A percentile compares a stretch with the other conserved stretches of the same genome.
Evolutionary conservation across 2,113 vertebrate genomes (phyloP).

Genomic region (Athene cunicularia): DNA sequence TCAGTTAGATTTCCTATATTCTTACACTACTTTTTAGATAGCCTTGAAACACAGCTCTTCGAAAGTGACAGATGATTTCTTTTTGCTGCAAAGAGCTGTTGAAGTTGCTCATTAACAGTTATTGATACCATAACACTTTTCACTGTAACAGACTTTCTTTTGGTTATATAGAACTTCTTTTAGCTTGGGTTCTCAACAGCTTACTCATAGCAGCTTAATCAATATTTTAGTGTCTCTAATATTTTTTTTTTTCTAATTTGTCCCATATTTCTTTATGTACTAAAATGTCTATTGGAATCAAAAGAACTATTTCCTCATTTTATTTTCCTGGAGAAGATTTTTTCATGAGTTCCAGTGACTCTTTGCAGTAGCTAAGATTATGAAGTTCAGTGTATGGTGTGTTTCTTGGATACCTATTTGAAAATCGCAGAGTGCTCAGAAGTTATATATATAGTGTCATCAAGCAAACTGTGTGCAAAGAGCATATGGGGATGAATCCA

Average conservation of each 20-base stretch:
- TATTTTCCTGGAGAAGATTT: background rate
- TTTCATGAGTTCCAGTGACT: background rate
- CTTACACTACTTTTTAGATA: background rate
- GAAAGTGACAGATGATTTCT: background rate
- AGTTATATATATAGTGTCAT: background rate
- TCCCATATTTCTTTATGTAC: slow-evolving; percentile 48
- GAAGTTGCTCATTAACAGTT: slow-evolving; percentile 23
- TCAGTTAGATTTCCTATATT: background rate
- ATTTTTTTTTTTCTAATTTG: background rate
- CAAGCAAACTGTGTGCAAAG: background rate
- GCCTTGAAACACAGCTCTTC: background rate
- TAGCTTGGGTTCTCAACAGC: background rate
- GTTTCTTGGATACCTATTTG: background rate
- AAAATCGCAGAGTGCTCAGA: background rate
- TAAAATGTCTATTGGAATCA: background rate
- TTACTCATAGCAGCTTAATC: background rate
- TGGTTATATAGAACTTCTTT: background rate
- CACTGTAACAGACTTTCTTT: background rate
- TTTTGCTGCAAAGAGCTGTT: background rate
- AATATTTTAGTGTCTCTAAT: background rate
- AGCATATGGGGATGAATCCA: background rate
- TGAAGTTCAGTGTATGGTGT: background rate
- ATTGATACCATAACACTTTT: background rate
- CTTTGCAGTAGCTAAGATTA: background rate
- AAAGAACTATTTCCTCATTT: background rate